Evolutionary conservation across 2,113 vertebrate genomes (phyloP).

Genomic region (Tychaedon coryphoeus): DNA sequence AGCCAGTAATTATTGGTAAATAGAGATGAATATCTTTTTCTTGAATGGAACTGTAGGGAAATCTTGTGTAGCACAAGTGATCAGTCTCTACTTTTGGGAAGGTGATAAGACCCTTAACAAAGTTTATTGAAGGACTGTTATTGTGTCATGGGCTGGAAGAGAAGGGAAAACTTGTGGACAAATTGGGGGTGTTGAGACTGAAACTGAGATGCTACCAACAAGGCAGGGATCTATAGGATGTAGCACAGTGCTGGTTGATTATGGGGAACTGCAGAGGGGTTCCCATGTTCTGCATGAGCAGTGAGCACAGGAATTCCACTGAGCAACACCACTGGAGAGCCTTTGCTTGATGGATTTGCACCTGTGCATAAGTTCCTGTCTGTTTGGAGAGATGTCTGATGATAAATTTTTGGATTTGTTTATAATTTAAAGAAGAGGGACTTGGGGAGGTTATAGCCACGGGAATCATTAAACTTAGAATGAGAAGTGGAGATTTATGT

Average conservation of each 20-base stretch:
- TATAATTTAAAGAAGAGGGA: neutral
- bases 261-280: neutral
- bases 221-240: neutral
- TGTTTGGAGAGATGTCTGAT: neutral
- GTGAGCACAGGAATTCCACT: neutral
- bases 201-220: neutral
- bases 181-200: neutral
- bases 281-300: neutral
- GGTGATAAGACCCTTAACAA: neutral
- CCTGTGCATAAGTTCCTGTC: neutral
- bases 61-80: neutral
- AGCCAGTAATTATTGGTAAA: neutral
- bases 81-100: neutral
- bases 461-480: neutral
- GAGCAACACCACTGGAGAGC: neutral
- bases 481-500: neutral
- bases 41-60: neutral
- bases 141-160: neutral
- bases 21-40: neutral
- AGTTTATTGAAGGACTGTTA: neutral
- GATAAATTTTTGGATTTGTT: neutral
- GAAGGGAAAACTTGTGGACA: neutral
- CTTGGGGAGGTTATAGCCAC: neutral
- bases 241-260: neutral
- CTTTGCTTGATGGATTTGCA: neutral